Evolutionary conservation across 1,140 invertebrate species (phyloP).

Genomic region (Lysiphlebus fabarum): DNA sequence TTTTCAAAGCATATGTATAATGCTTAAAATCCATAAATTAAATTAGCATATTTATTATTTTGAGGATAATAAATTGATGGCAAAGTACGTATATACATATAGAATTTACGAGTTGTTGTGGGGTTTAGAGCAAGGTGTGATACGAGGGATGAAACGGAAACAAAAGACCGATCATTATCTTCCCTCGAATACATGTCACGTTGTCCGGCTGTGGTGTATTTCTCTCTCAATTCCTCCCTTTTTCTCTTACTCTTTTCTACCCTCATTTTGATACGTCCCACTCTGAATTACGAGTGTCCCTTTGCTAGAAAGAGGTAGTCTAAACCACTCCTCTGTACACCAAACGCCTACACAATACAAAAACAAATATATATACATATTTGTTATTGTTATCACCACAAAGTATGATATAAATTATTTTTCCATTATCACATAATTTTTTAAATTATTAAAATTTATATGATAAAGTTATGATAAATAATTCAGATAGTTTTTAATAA

Average conservation of each 20-base stretch:
- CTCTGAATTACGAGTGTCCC: too few species aligned
- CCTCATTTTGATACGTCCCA: not conserved
- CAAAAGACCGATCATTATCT: slow-evolving; percentile 48
- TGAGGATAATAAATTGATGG: slow-evolving; percentile 15
- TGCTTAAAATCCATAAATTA: slow-evolving; percentile 2
- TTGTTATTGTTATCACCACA: too few species aligned
- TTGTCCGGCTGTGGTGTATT: slow-evolving; percentile 28
- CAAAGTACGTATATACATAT: slow-evolving; percentile 27
- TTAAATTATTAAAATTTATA: too few species aligned
- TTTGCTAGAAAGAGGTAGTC: too few species aligned
- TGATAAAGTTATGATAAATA: too few species aligned
- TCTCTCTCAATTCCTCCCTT: slow-evolving; percentile 5
- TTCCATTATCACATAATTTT: too few species aligned
- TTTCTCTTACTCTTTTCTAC: not conserved
- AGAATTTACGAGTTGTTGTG: slow-evolving; percentile 25
- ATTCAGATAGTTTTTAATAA: too few species aligned
- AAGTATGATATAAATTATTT: too few species aligned
- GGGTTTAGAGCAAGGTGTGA: slow-evolving; percentile 37
- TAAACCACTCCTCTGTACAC: too few species aligned
- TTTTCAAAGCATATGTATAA: not conserved
- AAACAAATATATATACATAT: too few species aligned
- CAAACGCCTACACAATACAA: too few species aligned
- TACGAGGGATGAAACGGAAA: slow-evolving; percentile 46
- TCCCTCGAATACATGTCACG: slow-evolving; percentile 37
- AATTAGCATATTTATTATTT: slow-evolving; percentile 19